Conservation (phyloP, 2,888 invertebrate species). For the Lordiphosa andalusiaca region DNA sequence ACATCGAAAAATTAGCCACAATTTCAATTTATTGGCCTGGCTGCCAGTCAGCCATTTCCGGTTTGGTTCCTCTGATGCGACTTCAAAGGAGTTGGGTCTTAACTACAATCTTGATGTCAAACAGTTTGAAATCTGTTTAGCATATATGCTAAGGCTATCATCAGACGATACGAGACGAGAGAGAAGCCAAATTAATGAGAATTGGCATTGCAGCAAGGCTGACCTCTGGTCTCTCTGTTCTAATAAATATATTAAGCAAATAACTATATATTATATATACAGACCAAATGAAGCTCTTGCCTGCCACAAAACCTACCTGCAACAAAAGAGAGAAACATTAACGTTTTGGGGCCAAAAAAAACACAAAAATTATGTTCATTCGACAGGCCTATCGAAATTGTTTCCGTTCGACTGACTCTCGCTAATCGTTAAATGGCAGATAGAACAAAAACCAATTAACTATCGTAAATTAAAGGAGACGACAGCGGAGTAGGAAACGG, state of each 20-base stretch:
- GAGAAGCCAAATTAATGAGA: no score
- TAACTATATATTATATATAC: no score
- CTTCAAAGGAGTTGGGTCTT: neutral
- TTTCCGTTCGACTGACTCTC: conserved; percentile 27
- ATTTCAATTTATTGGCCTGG: conserved; percentile 62
- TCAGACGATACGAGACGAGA: no score
- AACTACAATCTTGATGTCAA: neutral
- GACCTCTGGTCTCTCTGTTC: no score
- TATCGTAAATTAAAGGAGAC: conserved; percentile 13
- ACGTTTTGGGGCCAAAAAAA: no score
- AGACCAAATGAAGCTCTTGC: no score
- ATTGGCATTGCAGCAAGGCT: no score
- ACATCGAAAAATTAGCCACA: conserved; percentile 38
- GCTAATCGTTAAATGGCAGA: conserved; percentile 18
- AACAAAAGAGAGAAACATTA: neutral
- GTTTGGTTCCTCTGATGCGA: no score
- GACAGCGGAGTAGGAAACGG: no score
- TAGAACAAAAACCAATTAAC: conserved; percentile 28
- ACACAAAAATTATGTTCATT: neutral
- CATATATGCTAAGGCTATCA: no score
- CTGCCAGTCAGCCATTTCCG: no score
- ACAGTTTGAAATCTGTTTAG: neutral
- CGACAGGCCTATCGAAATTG: conserved; percentile 9
- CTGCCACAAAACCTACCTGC: conserved; percentile 10
- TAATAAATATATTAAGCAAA: no score